Conservation (phyloP, 2,113 vertebrate genomes). For the Phrynosoma platyrhinos region DNA sequence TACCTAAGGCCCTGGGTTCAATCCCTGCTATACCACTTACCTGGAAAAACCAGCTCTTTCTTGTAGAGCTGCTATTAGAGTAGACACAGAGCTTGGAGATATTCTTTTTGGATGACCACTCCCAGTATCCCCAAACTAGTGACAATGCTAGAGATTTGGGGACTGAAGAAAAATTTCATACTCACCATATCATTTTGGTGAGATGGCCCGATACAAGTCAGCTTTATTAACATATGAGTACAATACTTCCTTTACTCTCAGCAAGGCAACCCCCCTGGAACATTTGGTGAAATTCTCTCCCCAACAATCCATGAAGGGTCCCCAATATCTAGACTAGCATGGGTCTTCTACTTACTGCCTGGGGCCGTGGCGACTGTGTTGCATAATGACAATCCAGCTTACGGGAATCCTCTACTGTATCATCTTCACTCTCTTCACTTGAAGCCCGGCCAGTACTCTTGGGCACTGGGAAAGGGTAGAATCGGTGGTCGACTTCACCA, state of each 20-base stretch:
- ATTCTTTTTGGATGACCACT: background rate
- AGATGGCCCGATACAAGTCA: background rate
- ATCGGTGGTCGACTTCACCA: slow-evolving; percentile 73
- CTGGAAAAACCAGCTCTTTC: background rate
- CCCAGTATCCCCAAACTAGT: background rate
- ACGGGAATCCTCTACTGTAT: slow-evolving; percentile 74
- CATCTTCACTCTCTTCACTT: slow-evolving; percentile 90
- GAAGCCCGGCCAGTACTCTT: slow-evolving; percentile 80
- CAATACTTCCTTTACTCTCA: background rate
- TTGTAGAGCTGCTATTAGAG: background rate
- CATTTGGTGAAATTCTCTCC: background rate
- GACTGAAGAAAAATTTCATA: too few species aligned
- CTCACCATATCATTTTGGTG: too few species aligned
- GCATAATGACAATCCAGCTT: slow-evolving; percentile 82
- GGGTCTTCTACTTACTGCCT: slow-evolving; percentile 79
- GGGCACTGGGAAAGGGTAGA: slow-evolving; percentile 80
- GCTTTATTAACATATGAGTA: background rate
- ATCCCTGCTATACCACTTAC: background rate
- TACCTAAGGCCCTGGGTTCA: background rate
- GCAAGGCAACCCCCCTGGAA: background rate
- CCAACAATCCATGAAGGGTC: background rate
- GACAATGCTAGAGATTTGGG: too few species aligned
- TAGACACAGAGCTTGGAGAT: background rate
- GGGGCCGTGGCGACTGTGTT: slow-evolving; percentile 83
- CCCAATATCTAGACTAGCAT: background rate